Evolutionary conservation across 2,888 invertebrate genomes (phyloP).

Genomic region (Rhopalosiphum nymphaeae): DNA sequence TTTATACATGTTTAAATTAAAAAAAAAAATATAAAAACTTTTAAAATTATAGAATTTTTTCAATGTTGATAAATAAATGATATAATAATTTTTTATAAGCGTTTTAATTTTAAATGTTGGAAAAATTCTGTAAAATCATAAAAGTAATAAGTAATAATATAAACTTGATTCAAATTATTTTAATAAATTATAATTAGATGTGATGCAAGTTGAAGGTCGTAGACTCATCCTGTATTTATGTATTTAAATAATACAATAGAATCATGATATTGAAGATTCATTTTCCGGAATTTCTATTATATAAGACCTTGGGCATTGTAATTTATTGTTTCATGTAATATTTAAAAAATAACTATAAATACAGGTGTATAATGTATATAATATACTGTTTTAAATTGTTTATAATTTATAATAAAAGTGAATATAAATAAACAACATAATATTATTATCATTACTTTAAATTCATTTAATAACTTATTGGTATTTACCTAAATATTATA

Average conservation of each 20-base stretch:
- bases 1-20: too few species aligned
- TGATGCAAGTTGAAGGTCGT: constrained; percentile 24
- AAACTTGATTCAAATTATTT: constrained; percentile 19
- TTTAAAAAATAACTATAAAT: not conserved
- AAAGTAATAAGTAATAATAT: not conserved
- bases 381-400: not conserved
- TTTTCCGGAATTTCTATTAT: not conserved
- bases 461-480: not conserved
- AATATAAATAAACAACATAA: not conserved
- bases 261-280: not conserved
- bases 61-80: not conserved
- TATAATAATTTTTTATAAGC: not conserved
- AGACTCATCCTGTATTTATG: constrained; percentile 13
- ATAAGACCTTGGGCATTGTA: not conserved
- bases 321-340: not conserved
- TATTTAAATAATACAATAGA: not conserved
- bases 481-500: not conserved
- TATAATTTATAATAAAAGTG: not conserved
- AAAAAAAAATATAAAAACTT: too few species aligned
- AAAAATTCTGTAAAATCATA: too few species aligned
- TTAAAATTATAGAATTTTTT: not conserved
- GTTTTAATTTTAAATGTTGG: not conserved
- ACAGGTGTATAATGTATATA: not conserved
- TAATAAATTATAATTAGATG: not conserved
- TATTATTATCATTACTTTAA: not conserved